phyloP scores from a whole-genome alignment of 2,888 invertebrate species.

The Archips crataeganus region DNA sequence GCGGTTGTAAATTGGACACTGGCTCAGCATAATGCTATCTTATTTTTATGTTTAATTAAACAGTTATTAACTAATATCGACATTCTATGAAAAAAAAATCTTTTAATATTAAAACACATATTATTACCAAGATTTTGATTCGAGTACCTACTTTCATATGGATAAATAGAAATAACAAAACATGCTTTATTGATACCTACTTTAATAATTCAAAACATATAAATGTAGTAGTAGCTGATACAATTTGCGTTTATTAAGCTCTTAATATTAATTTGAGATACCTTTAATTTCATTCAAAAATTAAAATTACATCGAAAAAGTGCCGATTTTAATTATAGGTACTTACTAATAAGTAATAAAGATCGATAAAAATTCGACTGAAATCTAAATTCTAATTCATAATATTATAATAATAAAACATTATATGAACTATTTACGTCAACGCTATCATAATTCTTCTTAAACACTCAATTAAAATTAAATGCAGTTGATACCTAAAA shows the following conservation, averaged over 20 bases:
- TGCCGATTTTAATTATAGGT: not conserved
- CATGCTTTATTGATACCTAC: not conserved
- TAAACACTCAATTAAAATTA: not conserved
- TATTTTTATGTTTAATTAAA: too few relatives aligned
- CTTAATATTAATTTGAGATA: not conserved
- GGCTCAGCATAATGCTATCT: too few relatives aligned
- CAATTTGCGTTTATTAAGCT: not conserved
- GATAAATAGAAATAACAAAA: constrained; percentile 5
- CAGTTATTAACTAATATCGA: too few relatives aligned
- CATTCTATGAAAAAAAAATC: too few relatives aligned
- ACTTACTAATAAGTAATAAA: not conserved
- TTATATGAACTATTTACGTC: constrained; percentile 3
- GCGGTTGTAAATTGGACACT: too few relatives aligned
- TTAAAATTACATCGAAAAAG: not conserved
- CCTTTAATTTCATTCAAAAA: not conserved
- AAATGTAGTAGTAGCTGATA: not conserved
- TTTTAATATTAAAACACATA: too few relatives aligned
- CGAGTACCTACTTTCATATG: not conserved
- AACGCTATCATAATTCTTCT: not conserved
- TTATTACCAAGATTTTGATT: not conserved
- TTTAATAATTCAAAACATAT: constrained; percentile 23
- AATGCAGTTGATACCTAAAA: not conserved
- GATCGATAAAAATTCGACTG: not conserved
- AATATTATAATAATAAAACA: not conserved
- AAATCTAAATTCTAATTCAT: not conserved